These are phyloP conservation scores for Arrhopalites spinosus DNA, from an alignment of 2,888 invertebrate genomes.

Conservation along the genomic window DNA sequence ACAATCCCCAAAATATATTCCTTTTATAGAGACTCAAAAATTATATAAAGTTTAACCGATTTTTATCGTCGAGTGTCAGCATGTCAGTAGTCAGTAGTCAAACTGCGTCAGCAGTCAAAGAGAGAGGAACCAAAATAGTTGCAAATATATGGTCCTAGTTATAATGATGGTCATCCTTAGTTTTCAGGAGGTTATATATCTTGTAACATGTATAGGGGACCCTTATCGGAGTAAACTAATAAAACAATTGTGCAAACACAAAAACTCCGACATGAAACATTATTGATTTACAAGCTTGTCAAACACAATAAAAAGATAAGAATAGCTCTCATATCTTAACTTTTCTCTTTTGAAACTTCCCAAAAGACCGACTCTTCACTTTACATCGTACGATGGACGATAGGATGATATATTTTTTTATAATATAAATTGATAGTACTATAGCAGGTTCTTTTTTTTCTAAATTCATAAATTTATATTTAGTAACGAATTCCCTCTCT, in stretches of 20 bases:
- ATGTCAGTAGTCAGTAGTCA: background rate
- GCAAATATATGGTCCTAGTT: background rate
- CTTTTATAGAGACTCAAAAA: too few species aligned
- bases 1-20: too few species aligned
- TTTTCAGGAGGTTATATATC: too few species aligned
- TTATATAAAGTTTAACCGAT: background rate
- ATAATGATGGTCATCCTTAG: too few species aligned
- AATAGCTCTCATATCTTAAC: conserved; percentile 37
- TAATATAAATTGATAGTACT: too few species aligned
- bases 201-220: too few species aligned
- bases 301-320: conserved; percentile 38
- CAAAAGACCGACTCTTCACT: conserved; percentile 27
- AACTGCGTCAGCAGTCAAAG: background rate
- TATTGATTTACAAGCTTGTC: conserved; percentile 41
- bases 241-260: conserved; percentile 39
- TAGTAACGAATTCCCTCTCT: too few species aligned
- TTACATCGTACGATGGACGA: too few species aligned
- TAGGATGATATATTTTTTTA: too few species aligned
- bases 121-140: background rate
- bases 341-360: conserved; percentile 14
- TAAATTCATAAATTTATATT: too few species aligned
- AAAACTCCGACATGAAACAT: conserved; percentile 33
- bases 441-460: too few species aligned
- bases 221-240: conserved; percentile 29
- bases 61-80: background rate